phyloP scores from a whole-genome alignment of 1,140 invertebrate species.

The Tetramorium alpestre region DNA sequence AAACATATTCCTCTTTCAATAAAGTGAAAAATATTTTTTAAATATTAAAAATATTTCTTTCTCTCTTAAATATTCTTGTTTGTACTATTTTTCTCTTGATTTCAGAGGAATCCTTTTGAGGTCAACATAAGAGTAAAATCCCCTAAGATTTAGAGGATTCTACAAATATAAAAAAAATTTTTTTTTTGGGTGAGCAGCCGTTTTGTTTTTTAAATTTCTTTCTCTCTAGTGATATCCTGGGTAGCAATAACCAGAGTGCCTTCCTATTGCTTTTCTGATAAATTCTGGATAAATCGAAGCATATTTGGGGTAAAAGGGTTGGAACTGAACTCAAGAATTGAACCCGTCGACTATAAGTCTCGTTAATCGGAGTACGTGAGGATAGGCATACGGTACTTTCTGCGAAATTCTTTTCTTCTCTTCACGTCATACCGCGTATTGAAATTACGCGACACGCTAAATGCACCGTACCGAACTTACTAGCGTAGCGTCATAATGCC shows the following conservation, averaged over 20 bases:
- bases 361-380: not conserved
- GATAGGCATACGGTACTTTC: not conserved
- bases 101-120: no score
- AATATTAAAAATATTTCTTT: no score
- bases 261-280: not conserved
- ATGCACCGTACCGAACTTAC: slow-evolving; percentile 64
- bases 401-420: not conserved
- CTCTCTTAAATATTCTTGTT: no score
- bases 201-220: not conserved
- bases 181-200: not conserved
- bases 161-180: no score
- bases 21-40: no score
- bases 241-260: slow-evolving; percentile 6
- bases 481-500: slow-evolving; percentile 73
- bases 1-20: no score
- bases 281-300: not conserved
- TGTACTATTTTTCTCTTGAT: no score
- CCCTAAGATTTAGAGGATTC: no score
- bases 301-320: not conserved
- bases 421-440: not conserved
- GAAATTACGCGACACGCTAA: not conserved
- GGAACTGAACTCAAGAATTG: not conserved
- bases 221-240: not conserved
- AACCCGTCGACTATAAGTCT: not conserved
- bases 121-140: no score